Percentiles rank a stretch among this genome's conserved stretches.
These are phyloP conservation scores for Chironomus striatipennis DNA, from an alignment of 1,140 invertebrate genomes.

Conservation along the genomic window DNA sequence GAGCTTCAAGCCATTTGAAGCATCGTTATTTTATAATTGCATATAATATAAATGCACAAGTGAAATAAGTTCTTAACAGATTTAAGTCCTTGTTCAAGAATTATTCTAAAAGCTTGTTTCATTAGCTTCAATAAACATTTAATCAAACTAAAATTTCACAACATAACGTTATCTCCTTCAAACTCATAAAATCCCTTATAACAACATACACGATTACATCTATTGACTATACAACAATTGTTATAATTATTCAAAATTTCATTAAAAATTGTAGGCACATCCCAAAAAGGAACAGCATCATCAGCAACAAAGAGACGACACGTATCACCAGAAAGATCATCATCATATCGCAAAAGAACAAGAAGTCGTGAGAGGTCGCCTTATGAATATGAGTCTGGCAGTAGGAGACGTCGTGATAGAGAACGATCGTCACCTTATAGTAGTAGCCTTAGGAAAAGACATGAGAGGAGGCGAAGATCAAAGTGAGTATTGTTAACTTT, in stretches of 20 bases:
- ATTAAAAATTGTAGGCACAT: not conserved
- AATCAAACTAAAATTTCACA: no score
- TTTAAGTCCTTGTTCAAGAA: no score
- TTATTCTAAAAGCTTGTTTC: no score
- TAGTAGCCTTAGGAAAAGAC: constrained; percentile 25
- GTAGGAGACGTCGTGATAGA: not conserved
- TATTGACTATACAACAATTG: no score
- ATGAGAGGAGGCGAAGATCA: constrained; percentile 24
- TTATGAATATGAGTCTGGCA: not conserved
- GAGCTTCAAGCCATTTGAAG: no score
- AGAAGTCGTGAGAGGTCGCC: not conserved
- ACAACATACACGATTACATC: no score
- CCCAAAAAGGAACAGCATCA: constrained; percentile 4
- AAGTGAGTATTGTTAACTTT: constrained; percentile 1
- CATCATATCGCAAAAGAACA: constrained; percentile 4
- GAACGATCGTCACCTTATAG: not conserved
- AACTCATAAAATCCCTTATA: no score
- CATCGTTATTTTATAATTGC: no score
- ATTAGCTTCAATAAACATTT: no score
- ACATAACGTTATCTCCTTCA: no score
- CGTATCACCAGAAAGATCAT: not conserved
- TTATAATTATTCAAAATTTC: not conserved
- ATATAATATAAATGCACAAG: no score
- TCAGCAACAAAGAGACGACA: not conserved
- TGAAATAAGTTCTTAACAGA: no score